Evolutionary conservation across 2,113 vertebrate genomes (phyloP).

Genomic region (Syrrhaptes paradoxus): DNA sequence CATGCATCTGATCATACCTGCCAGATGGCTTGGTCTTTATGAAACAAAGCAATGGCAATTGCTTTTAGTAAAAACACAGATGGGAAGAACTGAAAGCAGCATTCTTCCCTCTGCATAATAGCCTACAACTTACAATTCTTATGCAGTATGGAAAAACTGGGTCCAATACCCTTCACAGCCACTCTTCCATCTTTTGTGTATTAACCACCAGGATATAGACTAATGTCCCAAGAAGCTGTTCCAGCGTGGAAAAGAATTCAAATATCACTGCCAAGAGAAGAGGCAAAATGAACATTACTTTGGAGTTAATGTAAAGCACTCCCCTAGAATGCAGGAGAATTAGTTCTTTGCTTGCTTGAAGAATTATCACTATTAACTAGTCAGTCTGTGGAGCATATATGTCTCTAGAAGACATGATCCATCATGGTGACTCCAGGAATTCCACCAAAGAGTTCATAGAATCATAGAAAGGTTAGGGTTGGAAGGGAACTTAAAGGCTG

Average conservation of each 20-base stretch:
- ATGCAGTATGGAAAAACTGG: background rate
- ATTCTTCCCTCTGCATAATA: background rate
- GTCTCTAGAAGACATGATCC: background rate
- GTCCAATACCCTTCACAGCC: background rate
- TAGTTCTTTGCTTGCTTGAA: background rate
- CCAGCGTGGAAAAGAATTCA: background rate
- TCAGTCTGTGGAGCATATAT: background rate
- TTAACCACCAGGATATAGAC: background rate
- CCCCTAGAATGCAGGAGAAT: background rate
- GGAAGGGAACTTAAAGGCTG: no score
- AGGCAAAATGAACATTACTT: background rate
- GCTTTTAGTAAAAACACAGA: constrained; percentile 3
- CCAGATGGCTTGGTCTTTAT: constrained; percentile 38
- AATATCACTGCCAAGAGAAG: background rate
- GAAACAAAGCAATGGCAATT: background rate
- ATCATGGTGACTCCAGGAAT: background rate
- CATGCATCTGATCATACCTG: background rate
- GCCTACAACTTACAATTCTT: background rate
- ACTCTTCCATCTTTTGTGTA: background rate
- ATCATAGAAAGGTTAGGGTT: no score
- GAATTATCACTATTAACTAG: background rate
- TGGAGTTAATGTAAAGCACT: background rate
- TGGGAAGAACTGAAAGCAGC: background rate
- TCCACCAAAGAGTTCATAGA: background rate
- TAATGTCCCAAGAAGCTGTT: background rate